A percentile compares a stretch with the other conserved stretches of the same genome.
Conservation (phyloP, 2,113 vertebrate species). For the Podiceps cristatus region DNA sequence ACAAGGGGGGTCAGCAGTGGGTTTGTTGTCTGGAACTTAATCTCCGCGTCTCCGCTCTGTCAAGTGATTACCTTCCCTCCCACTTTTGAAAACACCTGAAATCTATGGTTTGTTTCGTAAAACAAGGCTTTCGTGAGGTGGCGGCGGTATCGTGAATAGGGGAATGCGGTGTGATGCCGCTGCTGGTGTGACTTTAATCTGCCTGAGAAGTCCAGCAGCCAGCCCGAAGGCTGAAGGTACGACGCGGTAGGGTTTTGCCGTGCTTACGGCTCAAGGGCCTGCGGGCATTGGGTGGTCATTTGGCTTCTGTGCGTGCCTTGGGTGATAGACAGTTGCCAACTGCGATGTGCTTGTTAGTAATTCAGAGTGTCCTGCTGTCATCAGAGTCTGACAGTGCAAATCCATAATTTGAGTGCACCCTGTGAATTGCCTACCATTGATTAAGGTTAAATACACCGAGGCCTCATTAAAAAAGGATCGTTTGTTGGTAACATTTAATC, state of each 20-base stretch:
- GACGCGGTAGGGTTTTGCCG: rapidly evolving
- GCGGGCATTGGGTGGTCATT: rapidly evolving
- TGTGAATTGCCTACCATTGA: neutral
- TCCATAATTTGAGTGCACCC: neutral
- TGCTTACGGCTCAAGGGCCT: rapidly evolving
- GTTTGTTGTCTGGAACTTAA: neutral
- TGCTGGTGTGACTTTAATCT: neutral
- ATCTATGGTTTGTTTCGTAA: rapidly evolving
- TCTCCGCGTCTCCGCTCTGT: rapidly evolving
- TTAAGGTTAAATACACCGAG: neutral
- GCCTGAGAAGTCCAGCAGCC: neutral
- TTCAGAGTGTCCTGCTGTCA: neutral
- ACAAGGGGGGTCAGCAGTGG: too few species aligned
- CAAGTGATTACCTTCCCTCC: neutral
- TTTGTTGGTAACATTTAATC: neutral
- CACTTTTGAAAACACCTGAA: rapidly evolving
- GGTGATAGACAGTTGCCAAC: neutral
- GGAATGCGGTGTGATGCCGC: too few species aligned
- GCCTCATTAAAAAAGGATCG: neutral
- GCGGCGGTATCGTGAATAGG: too few species aligned
- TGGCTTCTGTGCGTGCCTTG: rapidly evolving
- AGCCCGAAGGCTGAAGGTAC: rapidly evolving
- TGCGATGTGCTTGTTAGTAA: neutral
- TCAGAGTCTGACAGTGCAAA: neutral
- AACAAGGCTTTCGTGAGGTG: rapidly evolving